These are phyloP conservation scores for Mustela nigripes DNA, from an alignment of 2,113 vertebrate species.

Conservation along the genomic window DNA sequence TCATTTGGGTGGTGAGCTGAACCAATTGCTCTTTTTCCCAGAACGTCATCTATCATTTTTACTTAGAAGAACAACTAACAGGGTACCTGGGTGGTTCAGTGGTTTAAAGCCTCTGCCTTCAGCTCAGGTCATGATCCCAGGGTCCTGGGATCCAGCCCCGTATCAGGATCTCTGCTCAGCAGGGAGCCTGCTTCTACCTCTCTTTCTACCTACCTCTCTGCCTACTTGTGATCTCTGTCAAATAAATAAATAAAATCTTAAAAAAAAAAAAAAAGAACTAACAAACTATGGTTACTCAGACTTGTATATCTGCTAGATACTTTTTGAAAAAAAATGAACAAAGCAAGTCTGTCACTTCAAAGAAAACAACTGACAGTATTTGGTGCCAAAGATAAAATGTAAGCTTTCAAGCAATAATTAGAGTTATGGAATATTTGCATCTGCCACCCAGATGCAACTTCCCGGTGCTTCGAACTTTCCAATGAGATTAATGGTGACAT, in stretches of 20 bases:
- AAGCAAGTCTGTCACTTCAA: background rate
- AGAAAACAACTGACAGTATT: constrained; percentile 7
- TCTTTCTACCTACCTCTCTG: too few species aligned
- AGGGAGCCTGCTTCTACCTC: too few species aligned
- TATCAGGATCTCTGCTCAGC: too few species aligned
- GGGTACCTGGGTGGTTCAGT: too few species aligned
- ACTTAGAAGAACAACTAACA: constrained; percentile 9
- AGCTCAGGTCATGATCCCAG: too few species aligned
- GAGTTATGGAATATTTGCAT: background rate
- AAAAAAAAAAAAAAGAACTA: background rate
- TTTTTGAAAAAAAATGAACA: background rate
- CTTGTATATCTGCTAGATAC: background rate
- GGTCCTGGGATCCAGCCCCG: too few species aligned
- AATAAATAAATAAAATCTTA: too few species aligned
- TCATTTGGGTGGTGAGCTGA: background rate
- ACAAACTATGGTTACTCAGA: background rate
- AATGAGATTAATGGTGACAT: background rate
- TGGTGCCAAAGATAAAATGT: constrained; percentile 17
- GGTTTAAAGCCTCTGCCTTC: too few species aligned
- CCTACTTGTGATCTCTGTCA: too few species aligned
- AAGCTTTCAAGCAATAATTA: background rate
- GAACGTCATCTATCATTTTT: background rate
- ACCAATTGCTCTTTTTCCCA: background rate
- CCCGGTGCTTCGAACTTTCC: background rate
- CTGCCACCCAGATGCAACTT: background rate